Evolutionary conservation across 2,888 invertebrate species (phyloP), one percentile per base, ranked within the genome.

Genomic region (Chrysomela aeneicollis): DNA sequence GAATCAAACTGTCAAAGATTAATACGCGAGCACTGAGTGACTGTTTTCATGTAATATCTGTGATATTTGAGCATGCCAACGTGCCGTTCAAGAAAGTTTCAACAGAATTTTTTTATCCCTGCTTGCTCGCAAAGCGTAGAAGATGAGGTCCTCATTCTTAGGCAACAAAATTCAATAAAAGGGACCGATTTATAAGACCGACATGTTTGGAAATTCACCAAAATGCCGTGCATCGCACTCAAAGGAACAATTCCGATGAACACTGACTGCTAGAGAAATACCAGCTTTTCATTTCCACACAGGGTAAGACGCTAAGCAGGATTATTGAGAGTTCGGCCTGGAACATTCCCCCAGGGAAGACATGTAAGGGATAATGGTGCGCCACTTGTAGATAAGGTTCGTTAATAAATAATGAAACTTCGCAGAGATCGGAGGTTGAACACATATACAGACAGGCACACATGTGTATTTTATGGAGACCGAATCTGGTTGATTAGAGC

Each of bases 361-460:
- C 57, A 57, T 57, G 57, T 47, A 57, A 26, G 46, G 57, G 57
- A 57, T 57, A 57, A 57, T 46, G 46, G 57, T 17, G 57, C 57
- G 30, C 57, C 26, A 57, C 57, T 57, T 57, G 57, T 57, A 57
- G 57, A 57, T 57, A 57, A 57, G 57, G 57, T 57, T 47, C 57
- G 30, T 57, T 57, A 57, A 57, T 57, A 57, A 57, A 57, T 57
- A 26, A 57, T 57, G 57, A 46, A 57, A 57, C 46, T 57, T 57
- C 26, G 57, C 22, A 37, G 57, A 57, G 42, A 57, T 57, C 57
- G 26, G 57, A 46, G 47, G 12, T 57, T 17, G 46, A 57, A 30
- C 57, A 30, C 42, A 42, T 42, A 15, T 42, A 15, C 42, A 42
- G 15, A 42, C 35, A 35, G 12, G 9, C 42, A 42, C 42, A 42